Evolutionary conservation across 2,888 invertebrate genomes (phyloP).

Genomic region (Shargacucullia verbasci): DNA sequence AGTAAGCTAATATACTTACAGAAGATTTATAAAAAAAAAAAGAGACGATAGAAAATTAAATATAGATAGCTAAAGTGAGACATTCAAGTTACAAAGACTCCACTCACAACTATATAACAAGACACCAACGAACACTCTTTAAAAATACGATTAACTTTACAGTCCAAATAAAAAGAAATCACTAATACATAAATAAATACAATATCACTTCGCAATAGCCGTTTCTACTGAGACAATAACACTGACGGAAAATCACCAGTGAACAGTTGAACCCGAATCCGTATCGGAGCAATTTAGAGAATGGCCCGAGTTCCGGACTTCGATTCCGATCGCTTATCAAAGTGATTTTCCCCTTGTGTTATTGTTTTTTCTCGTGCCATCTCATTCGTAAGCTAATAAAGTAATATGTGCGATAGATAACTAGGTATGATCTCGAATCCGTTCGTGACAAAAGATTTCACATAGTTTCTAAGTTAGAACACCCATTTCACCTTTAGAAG

Average conservation of each 20-base stretch:
- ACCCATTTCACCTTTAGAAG: too few relatives aligned
- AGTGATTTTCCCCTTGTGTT: slow-evolving; percentile 31
- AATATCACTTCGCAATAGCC: slow-evolving; percentile 42
- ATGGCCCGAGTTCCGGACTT: slow-evolving; percentile 37
- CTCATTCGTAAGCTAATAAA: slow-evolving; percentile 25
- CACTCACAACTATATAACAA: too few relatives aligned
- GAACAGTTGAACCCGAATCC: slow-evolving; percentile 8
- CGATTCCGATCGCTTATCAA: slow-evolving; percentile 42
- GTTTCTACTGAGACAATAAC: slow-evolving; percentile 33
- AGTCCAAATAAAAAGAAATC: slow-evolving; percentile 31
- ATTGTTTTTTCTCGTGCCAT: slow-evolving; percentile 20
- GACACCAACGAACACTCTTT: neutral
- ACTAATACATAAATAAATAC: slow-evolving; percentile 37
- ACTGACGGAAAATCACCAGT: slow-evolving; percentile 33
- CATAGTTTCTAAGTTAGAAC: too few relatives aligned
- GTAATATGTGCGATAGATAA: neutral
- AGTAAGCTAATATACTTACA: too few relatives aligned
- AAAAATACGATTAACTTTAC: slow-evolving; percentile 16
- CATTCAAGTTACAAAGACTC: too few relatives aligned
- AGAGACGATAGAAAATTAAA: too few relatives aligned
- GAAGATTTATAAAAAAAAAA: too few relatives aligned
- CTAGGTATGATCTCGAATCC: too few relatives aligned
- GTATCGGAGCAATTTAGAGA: slow-evolving; percentile 33
- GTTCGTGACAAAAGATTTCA: too few relatives aligned
- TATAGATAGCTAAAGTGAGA: too few relatives aligned